Evolutionary conservation across 2,113 vertebrate species (phyloP), one percentile per base, ranked within the genome.

Genomic region (Procavia capensis): DNA sequence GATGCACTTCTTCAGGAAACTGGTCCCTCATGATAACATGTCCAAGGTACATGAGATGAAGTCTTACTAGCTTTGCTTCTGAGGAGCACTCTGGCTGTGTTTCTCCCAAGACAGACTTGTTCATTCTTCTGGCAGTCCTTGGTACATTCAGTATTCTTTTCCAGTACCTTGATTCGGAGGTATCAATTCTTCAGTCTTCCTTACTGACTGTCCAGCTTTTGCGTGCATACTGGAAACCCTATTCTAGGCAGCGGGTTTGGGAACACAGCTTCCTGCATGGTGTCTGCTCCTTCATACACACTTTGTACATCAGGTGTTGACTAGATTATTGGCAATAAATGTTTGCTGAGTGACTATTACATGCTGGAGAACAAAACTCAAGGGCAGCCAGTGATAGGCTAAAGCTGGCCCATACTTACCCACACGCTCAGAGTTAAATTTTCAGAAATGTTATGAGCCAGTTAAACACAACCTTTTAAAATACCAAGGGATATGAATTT

Each of bases 281-380:
- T 0, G 7, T 3, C 39, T 16, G 41, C 74, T 17, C n/a, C 45
- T 34, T 36, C 0, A 6, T 39, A 10, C 5, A 34, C 24, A 6
- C 24, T 31, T 70, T n/a, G 36, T 20, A 10, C 36, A 0, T 5
- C 36, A 1, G 0, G 1, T 1, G 0, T 3, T 7, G 43, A 72
- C 72, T 6, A 14, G 16, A 50, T 70, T n/a, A 10, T 3, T 14
- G 47, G 36, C 24, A 41, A 20, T 9, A 31, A 31, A 1, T 22
- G n/a, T 39, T 50, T 16, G 20, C 13, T 3, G 59, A 20, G 34
- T 43, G 34, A 17, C 34, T 43, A 11, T 5, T 22, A 13, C 0
- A 0, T 3, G 2, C 59, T 6, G 1, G 64, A 43, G 66, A 25
- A 3, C 34, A 6, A 11, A 11, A 45, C 34, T 17, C 54, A 2